Conservation (phyloP, 2,797 vertebrate genomes). For the Pseudopleuronectes americanus region DNA sequence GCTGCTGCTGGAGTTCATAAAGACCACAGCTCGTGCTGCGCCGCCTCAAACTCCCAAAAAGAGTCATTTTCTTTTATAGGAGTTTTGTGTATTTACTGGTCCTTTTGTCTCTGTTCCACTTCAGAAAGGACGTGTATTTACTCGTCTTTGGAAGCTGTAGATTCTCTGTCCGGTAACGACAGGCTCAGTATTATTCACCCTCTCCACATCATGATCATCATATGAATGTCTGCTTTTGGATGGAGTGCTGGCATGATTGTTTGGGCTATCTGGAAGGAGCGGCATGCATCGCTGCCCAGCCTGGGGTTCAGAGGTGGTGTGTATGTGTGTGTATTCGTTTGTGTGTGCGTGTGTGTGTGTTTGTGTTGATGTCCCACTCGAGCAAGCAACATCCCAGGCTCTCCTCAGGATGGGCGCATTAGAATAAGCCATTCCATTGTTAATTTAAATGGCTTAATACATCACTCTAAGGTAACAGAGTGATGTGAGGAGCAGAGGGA, state of each 20-base stretch:
- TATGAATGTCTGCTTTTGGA: slow-evolving; percentile 91
- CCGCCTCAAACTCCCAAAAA: slow-evolving; percentile 45
- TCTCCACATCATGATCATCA: slow-evolving; percentile 84
- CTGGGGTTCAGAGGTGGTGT: slow-evolving; percentile 87
- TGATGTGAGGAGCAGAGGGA: slow-evolving; percentile 71
- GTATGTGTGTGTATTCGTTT: not conserved
- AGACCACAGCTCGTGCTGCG: slow-evolving; percentile 64
- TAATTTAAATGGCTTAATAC: slow-evolving; percentile 99
- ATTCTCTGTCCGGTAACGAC: slow-evolving; percentile 85
- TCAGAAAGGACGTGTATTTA: slow-evolving; percentile 92
- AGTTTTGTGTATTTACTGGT: slow-evolving; percentile 93
- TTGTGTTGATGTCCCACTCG: slow-evolving; percentile 70
- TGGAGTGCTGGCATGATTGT: slow-evolving; percentile 93
- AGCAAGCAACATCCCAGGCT: slow-evolving; percentile 66
- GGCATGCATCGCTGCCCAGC: slow-evolving; percentile 89
- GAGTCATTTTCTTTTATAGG: slow-evolving; percentile 88
- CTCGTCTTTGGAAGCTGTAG: slow-evolving; percentile 86
- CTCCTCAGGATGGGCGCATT: slow-evolving; percentile 84
- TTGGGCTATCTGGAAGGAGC: slow-evolving; percentile 90
- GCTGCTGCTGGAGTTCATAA: slow-evolving; percentile 72
- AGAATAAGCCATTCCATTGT: slow-evolving; percentile 98
- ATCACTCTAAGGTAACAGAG: slow-evolving; percentile 91
- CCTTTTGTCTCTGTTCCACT: slow-evolving; percentile 86
- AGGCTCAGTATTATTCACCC: slow-evolving; percentile 71
- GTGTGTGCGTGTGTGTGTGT: too few species aligned